Base-by-base conservation (phyloP, 2,113 vertebrate species). In the Oceanites oceanicus region DNA sequence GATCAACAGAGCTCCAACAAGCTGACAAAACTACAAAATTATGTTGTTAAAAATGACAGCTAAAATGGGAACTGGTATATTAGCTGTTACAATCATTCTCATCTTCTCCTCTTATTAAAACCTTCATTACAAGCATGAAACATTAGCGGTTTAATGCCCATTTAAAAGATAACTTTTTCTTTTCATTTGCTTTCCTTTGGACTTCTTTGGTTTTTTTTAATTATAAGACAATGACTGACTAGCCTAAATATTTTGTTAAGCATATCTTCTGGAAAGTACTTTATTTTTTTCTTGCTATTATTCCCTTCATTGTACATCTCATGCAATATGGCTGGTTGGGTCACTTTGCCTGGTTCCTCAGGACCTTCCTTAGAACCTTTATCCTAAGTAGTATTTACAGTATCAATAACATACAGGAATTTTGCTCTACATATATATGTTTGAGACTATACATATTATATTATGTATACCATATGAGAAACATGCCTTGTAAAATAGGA, bases 121-220 rank as follows among this genome's bases (percentile, higher is more conserved):
- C 62, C 45, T 90, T 96, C 53, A 75, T 96, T 97, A 94, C 32
- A 86, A 59, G 32, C 34, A 94, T 74, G 84, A 97, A 96, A 82
- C 52, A 95, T 95, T 94, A 96, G 53, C 81, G 96, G 96, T 97
- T 96, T 96, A 97, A 94, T 92, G 77, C 61, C 78, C 88, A 47
- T 88, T 94, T 94, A 90, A 96, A 94, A 88, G 52, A 91, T 66
- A 94, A 47, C 72, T 85, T 91, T 91, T 80, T 89, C 15, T 80
- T 63, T 90, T 55, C 10, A 70, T 90, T 92, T 94, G n/a, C 68
- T 96, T 96, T 87, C 30, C 78, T 88, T 93, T 87, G 45, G 65
- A 92, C 7, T 59, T 67, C 44, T 95, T 87, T 49, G n/a, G n/a
- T n/a, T 38, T 93, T 68, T 94, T 91, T 72, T 5, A 62, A 76